Percentiles rank a stretch among this genome's conserved stretches.
These are phyloP conservation scores for Dendrocincla fuliginosa DNA, from an alignment of 2,797 vertebrate genomes.

Conservation along the genomic window DNA sequence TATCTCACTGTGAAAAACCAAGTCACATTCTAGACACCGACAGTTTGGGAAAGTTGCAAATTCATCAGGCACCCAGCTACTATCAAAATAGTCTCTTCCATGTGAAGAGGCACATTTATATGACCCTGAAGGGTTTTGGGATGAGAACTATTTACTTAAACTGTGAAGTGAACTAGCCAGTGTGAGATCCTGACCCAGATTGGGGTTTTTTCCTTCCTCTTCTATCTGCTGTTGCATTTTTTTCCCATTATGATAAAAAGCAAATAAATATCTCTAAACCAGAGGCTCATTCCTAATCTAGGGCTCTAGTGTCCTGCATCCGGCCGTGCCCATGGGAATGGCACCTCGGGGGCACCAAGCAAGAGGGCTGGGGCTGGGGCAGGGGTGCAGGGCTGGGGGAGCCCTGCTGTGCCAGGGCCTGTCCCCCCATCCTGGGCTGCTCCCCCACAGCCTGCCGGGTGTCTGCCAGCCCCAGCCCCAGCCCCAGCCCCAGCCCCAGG, in stretches of 20 bases:
- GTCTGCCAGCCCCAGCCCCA: neutral
- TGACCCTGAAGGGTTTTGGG: slow-evolving; percentile 70
- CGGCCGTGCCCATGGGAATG: neutral
- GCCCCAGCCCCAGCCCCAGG: neutral
- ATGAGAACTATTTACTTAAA: slow-evolving; percentile 80
- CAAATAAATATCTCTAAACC: slow-evolving; percentile 63
- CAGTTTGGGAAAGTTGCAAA: slow-evolving; percentile 70
- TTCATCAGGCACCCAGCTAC: slow-evolving; percentile 69
- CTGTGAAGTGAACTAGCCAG: slow-evolving; percentile 72
- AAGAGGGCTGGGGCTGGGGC: neutral
- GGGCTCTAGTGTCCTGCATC: slow-evolving; percentile 20
- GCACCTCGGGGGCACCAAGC: neutral
- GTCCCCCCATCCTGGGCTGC: neutral
- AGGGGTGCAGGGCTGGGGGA: neutral
- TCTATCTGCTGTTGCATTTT: slow-evolving; percentile 62
- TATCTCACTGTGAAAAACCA: slow-evolving; percentile 67
- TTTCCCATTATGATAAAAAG: slow-evolving; percentile 65
- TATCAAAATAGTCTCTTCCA: slow-evolving; percentile 73
- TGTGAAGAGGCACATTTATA: slow-evolving; percentile 67
- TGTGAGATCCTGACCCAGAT: slow-evolving; percentile 76
- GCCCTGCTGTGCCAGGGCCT: fast-evolving
- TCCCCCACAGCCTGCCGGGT: neutral
- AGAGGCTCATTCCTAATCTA: slow-evolving; percentile 45
- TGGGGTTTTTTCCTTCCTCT: slow-evolving; percentile 41
- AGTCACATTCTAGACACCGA: slow-evolving; percentile 62